Evolutionary conservation across 2,113 vertebrate genomes (phyloP).

Genomic region (Peromyscus polionotus): DNA sequence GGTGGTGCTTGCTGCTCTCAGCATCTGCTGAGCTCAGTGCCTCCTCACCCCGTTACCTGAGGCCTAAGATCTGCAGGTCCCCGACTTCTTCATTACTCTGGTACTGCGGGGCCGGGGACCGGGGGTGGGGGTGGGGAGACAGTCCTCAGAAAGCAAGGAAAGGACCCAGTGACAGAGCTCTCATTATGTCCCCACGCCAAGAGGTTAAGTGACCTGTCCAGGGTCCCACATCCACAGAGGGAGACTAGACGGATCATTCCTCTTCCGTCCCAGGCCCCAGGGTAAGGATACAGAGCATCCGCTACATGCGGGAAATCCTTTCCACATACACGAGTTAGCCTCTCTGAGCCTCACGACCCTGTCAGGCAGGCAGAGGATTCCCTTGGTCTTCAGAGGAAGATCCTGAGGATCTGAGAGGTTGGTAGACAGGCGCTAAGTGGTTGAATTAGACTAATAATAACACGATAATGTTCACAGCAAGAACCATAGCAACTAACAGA

Average conservation of each 20-base stretch:
- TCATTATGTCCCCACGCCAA: neutral
- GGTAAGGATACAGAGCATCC: too few relatives aligned
- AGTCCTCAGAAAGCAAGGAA: neutral
- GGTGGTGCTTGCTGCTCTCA: neutral
- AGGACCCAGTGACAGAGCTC: neutral
- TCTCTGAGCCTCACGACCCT: neutral
- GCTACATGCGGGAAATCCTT: fast-evolving
- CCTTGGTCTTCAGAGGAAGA: neutral
- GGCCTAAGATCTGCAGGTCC: neutral
- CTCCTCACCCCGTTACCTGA: neutral
- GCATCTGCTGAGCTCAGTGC: neutral
- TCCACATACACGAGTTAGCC: neutral
- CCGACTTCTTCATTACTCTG: neutral
- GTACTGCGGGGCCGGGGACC: too few relatives aligned
- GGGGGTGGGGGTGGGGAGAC: neutral
- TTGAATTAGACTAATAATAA: neutral
- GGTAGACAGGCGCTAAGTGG: neutral
- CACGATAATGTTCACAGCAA: neutral
- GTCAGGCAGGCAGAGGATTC: neutral
- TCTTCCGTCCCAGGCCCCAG: neutral
- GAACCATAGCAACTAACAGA: neutral
- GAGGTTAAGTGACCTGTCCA: neutral
- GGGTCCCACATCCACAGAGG: neutral
- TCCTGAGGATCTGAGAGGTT: neutral
- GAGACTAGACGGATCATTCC: neutral